phyloP scores from a whole-genome alignment of 2,888 invertebrate species.

The Melitaea athalia region DNA sequence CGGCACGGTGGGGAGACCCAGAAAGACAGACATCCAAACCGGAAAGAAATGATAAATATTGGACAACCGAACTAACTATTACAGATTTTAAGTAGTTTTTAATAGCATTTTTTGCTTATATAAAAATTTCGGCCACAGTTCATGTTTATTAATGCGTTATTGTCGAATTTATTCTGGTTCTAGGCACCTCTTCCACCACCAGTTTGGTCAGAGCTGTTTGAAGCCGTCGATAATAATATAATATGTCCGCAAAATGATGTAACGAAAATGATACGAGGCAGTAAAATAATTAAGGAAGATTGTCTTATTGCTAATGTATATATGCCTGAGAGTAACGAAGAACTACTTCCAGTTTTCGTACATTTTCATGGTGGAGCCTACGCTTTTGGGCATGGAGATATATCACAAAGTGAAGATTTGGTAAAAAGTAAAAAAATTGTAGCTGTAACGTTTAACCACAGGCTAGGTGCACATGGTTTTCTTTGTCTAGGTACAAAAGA shows the following conservation, averaged over 20 bases:
- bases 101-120: too few species aligned
- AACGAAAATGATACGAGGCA: conserved; percentile 15
- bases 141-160: too few species aligned
- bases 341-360: conserved; percentile 60
- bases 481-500: conserved; percentile 49
- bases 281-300: conserved; percentile 42
- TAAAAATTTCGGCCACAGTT: too few species aligned
- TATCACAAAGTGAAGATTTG: conserved; percentile 46
- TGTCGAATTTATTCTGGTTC: conserved; percentile 9
- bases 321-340: conserved; percentile 45
- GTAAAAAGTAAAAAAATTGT: conserved; percentile 50
- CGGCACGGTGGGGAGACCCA: too few species aligned
- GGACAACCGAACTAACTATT: too few species aligned
- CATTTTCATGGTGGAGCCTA: conserved; percentile 71
- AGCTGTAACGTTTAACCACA: conserved; percentile 58
- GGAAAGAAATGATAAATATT: too few species aligned
- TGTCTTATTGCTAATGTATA: conserved; percentile 49
- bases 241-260: conserved; percentile 41
- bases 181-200: conserved; percentile 55
- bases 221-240: conserved; percentile 44
- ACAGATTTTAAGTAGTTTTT: too few species aligned
- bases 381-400: conserved; percentile 55
- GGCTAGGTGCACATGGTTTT: conserved; percentile 51
- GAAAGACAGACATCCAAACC: too few species aligned
- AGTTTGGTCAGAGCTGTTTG: conserved; percentile 42